Evolutionary conservation across 2,113 vertebrate species (phyloP).

Genomic region (Hippolais icterina): DNA sequence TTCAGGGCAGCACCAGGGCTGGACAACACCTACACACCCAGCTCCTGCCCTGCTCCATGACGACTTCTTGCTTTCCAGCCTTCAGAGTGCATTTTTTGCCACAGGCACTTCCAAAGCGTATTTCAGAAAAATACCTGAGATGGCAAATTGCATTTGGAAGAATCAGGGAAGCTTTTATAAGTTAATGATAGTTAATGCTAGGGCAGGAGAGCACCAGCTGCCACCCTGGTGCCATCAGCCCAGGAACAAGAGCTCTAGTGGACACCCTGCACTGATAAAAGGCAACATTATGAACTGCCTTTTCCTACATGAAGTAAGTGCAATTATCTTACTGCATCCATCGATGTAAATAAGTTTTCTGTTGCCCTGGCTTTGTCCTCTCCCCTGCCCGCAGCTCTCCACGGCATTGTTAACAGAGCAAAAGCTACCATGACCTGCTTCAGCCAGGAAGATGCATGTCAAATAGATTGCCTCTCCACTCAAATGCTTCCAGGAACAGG

Average conservation of each 20-base stretch:
- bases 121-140: neutral
- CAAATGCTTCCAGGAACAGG: slow-evolving; percentile 27
- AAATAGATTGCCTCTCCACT: neutral
- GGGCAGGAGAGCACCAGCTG: neutral
- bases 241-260: neutral
- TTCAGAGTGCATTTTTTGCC: neutral
- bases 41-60: neutral
- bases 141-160: neutral
- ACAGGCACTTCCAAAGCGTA: neutral
- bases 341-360: neutral
- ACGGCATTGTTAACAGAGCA: neutral
- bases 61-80: neutral
- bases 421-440: neutral
- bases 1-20: neutral
- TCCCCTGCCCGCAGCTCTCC: neutral
- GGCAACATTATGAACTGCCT: neutral
- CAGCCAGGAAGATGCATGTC: neutral
- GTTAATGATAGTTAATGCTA: neutral
- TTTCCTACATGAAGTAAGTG: neutral
- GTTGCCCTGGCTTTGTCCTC: neutral
- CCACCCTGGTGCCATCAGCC: neutral
- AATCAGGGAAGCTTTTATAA: neutral
- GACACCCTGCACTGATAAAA: neutral
- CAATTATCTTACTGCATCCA: neutral
- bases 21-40: neutral